Evolutionary conservation across 2,113 vertebrate genomes (phyloP).

Genomic region (Falcunculus frontatus): DNA sequence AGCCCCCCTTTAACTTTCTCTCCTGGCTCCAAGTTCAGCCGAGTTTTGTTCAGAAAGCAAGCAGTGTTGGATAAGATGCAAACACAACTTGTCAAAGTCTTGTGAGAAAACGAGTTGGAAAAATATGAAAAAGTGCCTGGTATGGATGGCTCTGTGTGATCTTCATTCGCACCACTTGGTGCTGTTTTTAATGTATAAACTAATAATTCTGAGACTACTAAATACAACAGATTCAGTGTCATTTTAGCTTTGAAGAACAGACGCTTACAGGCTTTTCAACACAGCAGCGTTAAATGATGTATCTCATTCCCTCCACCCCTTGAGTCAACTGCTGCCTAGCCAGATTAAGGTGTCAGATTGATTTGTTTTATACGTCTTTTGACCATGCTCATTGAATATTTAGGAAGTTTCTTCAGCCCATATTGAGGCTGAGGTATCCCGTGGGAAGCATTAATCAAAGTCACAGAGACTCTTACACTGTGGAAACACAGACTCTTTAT

Average conservation of each 20-base stretch:
- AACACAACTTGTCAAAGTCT: slow-evolving; percentile 37
- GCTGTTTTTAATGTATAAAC: slow-evolving; percentile 72
- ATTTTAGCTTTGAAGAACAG: slow-evolving; percentile 80
- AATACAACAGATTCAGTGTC: slow-evolving; percentile 76
- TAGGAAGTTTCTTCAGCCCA: slow-evolving; percentile 88
- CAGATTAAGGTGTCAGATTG: slow-evolving; percentile 94
- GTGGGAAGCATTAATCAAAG: slow-evolving; percentile 87
- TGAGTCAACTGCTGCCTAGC: slow-evolving; percentile 88
- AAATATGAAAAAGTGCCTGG: slow-evolving; percentile 32
- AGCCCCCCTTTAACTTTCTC: neutral
- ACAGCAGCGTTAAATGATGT: slow-evolving; percentile 89
- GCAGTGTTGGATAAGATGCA: slow-evolving; percentile 16
- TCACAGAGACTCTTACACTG: slow-evolving; percentile 77
- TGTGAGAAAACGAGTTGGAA: slow-evolving; percentile 38
- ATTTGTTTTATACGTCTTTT: slow-evolving; percentile 92
- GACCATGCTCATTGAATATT: slow-evolving; percentile 89
- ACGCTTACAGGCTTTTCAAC: slow-evolving; percentile 87
- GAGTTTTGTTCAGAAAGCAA: neutral
- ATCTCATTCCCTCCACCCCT: slow-evolving; percentile 83
- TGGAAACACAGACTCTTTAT: slow-evolving; percentile 84
- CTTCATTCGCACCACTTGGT: slow-evolving; percentile 59
- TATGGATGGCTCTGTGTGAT: slow-evolving; percentile 23
- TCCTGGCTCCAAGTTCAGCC: neutral
- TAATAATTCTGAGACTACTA: slow-evolving; percentile 76
- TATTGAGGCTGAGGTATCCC: slow-evolving; percentile 85